A percentile compares a stretch with the other conserved stretches of the same genome.
phyloP scores from a whole-genome alignment of 2,888 invertebrate genomes.

The Lithophane leautieri region DNA sequence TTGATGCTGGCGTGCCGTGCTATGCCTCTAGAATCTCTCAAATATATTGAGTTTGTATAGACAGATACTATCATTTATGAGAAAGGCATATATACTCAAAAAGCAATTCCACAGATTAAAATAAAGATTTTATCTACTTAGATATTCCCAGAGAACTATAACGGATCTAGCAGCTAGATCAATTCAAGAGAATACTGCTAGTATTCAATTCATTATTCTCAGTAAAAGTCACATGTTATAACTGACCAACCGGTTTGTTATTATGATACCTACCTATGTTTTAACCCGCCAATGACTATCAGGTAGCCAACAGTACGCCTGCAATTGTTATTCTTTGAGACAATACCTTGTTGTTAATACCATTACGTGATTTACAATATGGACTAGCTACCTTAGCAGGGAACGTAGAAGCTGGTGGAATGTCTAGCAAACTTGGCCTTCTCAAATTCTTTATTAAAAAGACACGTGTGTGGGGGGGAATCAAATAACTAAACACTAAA shows the following conservation, averaged over 20 bases:
- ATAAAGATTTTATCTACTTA: neutral
- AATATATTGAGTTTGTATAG: neutral
- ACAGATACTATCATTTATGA: neutral
- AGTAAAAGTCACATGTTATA: constrained; percentile 9
- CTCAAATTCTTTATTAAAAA: constrained; percentile 32
- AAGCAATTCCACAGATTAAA: neutral
- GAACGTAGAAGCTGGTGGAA: neutral
- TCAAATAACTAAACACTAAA: constrained; percentile 61
- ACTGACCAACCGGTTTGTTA: constrained; percentile 8
- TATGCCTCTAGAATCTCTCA: neutral
- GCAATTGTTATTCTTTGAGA: constrained; percentile 43
- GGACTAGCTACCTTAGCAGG: constrained; percentile 1
- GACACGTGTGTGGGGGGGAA: constrained; percentile 63
- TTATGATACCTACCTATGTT: neutral
- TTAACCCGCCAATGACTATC: constrained; percentile 21
- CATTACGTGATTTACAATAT: constrained; percentile 30
- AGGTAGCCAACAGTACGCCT: constrained; percentile 7
- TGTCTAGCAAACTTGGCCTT: constrained; percentile 31
- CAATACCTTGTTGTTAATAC: constrained; percentile 44
- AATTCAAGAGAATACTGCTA: neutral
- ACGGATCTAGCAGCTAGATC: neutral
- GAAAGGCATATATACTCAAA: neutral
- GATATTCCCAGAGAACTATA: neutral
- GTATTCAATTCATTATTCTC: constrained; percentile 15
- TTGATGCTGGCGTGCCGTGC: no score